Conservation (phyloP, 1,140 invertebrate species). For the Diachasma alloeum region DNA sequence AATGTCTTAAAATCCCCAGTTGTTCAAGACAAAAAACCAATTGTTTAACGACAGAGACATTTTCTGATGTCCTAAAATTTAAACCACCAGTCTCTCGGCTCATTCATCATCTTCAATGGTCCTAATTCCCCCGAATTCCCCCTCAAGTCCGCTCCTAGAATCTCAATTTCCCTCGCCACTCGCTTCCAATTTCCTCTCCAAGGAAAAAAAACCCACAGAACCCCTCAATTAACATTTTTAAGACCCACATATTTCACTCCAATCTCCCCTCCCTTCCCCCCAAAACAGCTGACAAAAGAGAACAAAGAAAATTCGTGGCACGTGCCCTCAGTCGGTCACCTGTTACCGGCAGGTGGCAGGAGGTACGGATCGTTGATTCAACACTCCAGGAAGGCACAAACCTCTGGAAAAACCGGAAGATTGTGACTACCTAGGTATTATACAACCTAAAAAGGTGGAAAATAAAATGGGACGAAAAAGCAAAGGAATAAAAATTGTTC, state of each 20-base stretch:
- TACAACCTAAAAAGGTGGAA: neutral
- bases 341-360: conserved; percentile 29
- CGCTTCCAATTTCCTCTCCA: neutral
- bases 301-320: conserved; percentile 9
- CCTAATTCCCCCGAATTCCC: too few species aligned
- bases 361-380: conserved; percentile 27
- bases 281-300: conserved; percentile 10
- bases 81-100: too few species aligned
- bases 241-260: neutral
- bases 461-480: neutral
- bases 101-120: too few species aligned
- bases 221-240: neutral
- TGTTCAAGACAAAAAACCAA: too few species aligned
- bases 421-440: neutral
- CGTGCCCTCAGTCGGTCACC: conserved; percentile 18
- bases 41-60: too few species aligned
- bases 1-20: too few species aligned
- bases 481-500: neutral
- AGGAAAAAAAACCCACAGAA: neutral
- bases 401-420: conserved; percentile 1
- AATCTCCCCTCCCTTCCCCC: neutral
- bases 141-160: too few species aligned
- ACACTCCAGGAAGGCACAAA: neutral
- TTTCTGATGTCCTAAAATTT: too few species aligned
- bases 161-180: neutral